Percentiles rank a stretch among this genome's conserved stretches.
These are phyloP conservation scores for Sphenodon punctatus DNA, from an alignment of 2,797 vertebrate genomes.

Conservation along the genomic window DNA sequence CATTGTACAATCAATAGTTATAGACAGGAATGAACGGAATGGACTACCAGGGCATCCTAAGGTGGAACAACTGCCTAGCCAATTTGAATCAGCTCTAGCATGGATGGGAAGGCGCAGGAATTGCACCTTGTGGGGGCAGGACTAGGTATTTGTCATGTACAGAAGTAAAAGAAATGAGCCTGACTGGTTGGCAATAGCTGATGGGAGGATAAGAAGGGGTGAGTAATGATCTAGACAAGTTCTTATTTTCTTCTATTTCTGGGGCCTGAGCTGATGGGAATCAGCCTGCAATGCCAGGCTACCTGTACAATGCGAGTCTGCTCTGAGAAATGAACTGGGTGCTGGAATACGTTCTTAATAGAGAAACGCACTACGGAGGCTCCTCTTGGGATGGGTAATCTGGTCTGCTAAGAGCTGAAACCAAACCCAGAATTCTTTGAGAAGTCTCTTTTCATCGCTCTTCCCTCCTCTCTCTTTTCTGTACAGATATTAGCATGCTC, in stretches of 20 bases:
- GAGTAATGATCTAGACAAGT: background rate
- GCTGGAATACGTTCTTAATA: background rate
- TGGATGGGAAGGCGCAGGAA: background rate
- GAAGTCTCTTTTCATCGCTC: background rate
- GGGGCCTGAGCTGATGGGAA: background rate
- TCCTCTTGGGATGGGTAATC: background rate
- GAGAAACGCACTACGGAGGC: background rate
- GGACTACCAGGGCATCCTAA: background rate
- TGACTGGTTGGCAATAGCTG: background rate
- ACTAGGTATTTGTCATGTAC: background rate
- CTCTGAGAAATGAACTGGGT: background rate
- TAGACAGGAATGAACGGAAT: slow-evolving; percentile 10
- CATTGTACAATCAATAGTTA: no score
- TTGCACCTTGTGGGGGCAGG: background rate
- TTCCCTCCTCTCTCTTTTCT: background rate
- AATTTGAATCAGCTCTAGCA: background rate
- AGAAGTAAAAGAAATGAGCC: background rate
- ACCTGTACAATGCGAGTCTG: background rate
- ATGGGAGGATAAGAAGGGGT: background rate
- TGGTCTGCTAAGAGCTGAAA: background rate
- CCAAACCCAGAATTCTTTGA: background rate
- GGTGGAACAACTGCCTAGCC: background rate
- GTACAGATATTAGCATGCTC: background rate
- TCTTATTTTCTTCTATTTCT: background rate
- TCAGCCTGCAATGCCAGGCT: background rate